Evolutionary conservation across 2,113 vertebrate genomes (phyloP).

Genomic region (Merops nubicus): DNA sequence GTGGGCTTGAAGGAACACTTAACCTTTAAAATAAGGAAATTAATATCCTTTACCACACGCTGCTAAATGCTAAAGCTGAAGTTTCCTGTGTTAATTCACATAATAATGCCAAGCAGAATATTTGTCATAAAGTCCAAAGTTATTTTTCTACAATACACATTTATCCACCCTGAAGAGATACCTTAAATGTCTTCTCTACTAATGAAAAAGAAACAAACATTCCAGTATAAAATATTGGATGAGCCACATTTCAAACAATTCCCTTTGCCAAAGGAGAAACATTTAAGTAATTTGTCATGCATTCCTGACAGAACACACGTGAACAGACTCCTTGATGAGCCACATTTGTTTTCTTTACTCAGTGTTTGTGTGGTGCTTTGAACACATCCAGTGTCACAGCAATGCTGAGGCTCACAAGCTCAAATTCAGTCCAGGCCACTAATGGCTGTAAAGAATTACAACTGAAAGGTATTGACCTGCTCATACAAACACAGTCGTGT

Average conservation of each 20-base stretch:
- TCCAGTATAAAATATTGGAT: not conserved
- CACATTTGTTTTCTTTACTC: not conserved
- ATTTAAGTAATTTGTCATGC: constrained; percentile 21
- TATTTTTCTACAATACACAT: not conserved
- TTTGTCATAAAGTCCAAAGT: not conserved
- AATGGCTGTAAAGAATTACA: constrained; percentile 6
- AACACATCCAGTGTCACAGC: not conserved
- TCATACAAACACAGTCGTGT: not conserved
- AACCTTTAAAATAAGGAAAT: constrained; percentile 58
- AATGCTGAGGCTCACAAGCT: not conserved
- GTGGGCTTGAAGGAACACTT: constrained; percentile 56
- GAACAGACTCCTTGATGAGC: not conserved
- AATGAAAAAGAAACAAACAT: constrained; percentile 28
- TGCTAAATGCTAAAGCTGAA: constrained; percentile 29
- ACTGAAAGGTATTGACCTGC: not conserved
- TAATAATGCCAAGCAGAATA: constrained; percentile 35
- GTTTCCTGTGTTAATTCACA: constrained; percentile 31
- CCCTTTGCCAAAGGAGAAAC: not conserved
- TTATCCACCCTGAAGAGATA: not conserved
- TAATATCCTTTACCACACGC: not conserved
- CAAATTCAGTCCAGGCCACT: not conserved
- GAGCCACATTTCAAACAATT: not conserved
- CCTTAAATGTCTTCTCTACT: not conserved
- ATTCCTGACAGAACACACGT: not conserved
- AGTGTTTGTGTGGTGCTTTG: not conserved